These are phyloP conservation scores for Eurystomus glaucurus DNA, from an alignment of 2,797 vertebrate species.

Conservation along the genomic window DNA sequence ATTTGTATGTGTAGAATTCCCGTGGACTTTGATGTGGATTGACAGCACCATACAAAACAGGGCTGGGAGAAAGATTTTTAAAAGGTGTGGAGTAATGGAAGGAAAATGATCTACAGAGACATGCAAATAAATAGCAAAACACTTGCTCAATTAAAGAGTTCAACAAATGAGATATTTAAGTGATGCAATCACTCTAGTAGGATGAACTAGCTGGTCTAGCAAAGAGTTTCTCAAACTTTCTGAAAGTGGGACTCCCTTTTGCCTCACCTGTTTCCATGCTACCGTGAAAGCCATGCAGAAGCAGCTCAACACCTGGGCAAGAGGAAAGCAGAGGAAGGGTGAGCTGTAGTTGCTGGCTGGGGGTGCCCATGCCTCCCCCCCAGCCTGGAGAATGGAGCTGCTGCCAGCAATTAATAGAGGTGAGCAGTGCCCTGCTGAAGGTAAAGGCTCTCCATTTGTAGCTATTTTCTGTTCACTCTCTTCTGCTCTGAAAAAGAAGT, in stretches of 20 bases:
- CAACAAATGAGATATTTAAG: conserved; percentile 17
- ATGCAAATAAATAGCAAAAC: conserved; percentile 37
- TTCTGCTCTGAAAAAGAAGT: background rate
- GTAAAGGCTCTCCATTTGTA: background rate
- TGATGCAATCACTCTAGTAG: background rate
- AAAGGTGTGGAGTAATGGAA: conserved; percentile 38
- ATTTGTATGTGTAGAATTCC: conserved; percentile 56
- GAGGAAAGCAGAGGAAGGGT: background rate
- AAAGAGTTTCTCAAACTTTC: background rate
- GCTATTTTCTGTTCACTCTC: background rate
- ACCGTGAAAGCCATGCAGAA: background rate
- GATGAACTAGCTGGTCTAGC: background rate
- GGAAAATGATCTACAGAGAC: conserved; percentile 33
- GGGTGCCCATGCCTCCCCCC: background rate
- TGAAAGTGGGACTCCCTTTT: background rate
- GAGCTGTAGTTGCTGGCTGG: background rate
- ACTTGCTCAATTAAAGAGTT: conserved; percentile 40
- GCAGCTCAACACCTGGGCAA: background rate
- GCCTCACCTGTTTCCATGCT: background rate
- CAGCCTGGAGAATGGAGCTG: background rate
- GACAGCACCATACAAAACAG: conserved; percentile 34
- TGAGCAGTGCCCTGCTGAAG: rapidly evolving
- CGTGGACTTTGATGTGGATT: conserved; percentile 67
- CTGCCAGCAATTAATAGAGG: rapidly evolving
- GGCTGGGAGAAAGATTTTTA: conserved; percentile 31